Evolutionary conservation across 1,140 invertebrate species (phyloP), one percentile per base, ranked within the genome.

Genomic region (Aplysia californica): DNA sequence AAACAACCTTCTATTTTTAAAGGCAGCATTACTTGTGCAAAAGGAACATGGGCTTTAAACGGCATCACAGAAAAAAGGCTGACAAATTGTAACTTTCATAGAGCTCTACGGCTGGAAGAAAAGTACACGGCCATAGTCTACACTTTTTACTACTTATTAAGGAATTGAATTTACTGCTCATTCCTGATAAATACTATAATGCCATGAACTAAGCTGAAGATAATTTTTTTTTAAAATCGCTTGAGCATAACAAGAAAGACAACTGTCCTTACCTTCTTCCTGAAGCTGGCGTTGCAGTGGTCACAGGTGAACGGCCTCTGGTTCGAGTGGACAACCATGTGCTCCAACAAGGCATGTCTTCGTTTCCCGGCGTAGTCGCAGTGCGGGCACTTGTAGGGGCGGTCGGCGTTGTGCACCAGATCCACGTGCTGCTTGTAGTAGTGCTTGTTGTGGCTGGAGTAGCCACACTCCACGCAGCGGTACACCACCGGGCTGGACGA

Each of bases 321-420:
- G 29, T 84, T 84, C 18, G 87, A 87, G 74, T 89, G 88, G 10
- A 89, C 87, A 23, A 89, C 82, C 39, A 89, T 58, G 67, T 89
- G 88, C 75, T 89, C 88, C 31, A 87, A 82, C 26, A 89, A 61
- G 4, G 87, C 84, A 66, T 88, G 86, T 58, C 87, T 86, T 0
- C 88, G 82, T 76, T 89, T 89, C 5, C 88, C 88, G 56, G 88
- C 88, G 79, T 89, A 89, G 76, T 89, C 87, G 79, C 88, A 89
- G 75, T 84, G 88, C 2, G 87, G 88, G 79, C 88, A 89, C 66
- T 88, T 88, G 75, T 83, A 89, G 10, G 87, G 87, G 26, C 87
- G 75, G n/a, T 84, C 85, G 31, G 83, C 80, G 44, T 77, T 85
- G 76, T 89, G 88, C 23, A 89, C 87, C 10, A 88, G 82, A 65